Base-by-base conservation (phyloP, 1,140 invertebrate species). In the Cotesia typhae region DNA sequence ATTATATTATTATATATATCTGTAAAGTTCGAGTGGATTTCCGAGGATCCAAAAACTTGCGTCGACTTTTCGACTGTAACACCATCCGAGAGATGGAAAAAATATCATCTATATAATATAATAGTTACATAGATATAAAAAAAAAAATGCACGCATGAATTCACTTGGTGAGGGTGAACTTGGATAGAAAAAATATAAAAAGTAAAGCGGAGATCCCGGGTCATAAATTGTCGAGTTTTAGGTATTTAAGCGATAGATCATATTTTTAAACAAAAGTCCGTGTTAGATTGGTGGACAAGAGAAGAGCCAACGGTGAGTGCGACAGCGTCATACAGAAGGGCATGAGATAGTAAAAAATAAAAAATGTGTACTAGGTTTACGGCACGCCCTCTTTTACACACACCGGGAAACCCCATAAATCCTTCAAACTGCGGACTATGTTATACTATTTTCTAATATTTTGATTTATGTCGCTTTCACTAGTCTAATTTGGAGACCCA, bases 401-500 rank as follows among this genome's bases (percentile, higher is more conserved):
- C 68, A 75, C 64, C 52, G 51, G 70, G 63, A 76, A 75, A 79
- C 66, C 81, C 75, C 83, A 84, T 85, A 85, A 85, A 85, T 85
- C 83, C 82, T 82, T 85, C 84, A 83, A 70, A 77, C 72, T 74
- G 69, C 63, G 70, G 69, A 63, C 35, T 17, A 37, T 55, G 60
- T 14, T 53, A 17, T 36, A 52, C 41, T 71, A 80, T 83, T 84
- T 85, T 85, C 81, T 84, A 82, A 82, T 83, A 83, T 85, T 86
- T 84, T 84, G 82, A 85, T 86, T 84, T 84, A 85, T 84, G 80
- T 74, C 79, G 78, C 83, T 85, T 85, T 84, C 81, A 82, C 83
- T 82, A 76, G 77, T 72, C 76, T 78, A 85, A 85, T 85, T 85
- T 84, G 76, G 73, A 47, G 41, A 47, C 41, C 41, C 10, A 47